Conservation (phyloP, 2,888 invertebrate species). For the Eupeodes latifasciatus region DNA sequence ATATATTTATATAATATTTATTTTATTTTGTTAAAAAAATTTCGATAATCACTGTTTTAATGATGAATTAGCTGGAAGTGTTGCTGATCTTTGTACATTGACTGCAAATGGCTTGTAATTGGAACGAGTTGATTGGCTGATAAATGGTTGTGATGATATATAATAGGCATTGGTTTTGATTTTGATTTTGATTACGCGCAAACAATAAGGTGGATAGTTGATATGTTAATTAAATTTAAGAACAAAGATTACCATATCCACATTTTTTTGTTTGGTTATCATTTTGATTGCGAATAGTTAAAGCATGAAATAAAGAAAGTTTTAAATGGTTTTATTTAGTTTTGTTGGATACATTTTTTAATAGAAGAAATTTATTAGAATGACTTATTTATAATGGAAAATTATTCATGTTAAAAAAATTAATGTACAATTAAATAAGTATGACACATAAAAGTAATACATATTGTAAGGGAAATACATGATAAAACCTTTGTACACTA, state of each 20-base stretch:
- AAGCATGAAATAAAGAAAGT: conserved; percentile 73
- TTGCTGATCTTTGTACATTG: conserved; percentile 92
- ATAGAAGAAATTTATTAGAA: conserved; percentile 1
- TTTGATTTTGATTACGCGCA: conserved; percentile 38
- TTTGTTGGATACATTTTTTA: conserved; percentile 19
- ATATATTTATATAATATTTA: conserved; percentile 73
- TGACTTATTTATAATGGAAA: neutral
- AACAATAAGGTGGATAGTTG: conserved; percentile 66
- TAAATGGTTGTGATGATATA: conserved; percentile 54
- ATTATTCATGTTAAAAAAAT: conserved; percentile 25
- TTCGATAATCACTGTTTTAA: conserved; percentile 84
- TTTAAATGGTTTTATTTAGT: conserved; percentile 49
- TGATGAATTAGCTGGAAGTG: conserved; percentile 93
- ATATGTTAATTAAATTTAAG: conserved; percentile 48
- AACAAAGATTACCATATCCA: conserved; percentile 70
- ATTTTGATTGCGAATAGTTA: conserved; percentile 57
- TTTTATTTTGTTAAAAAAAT: conserved; percentile 71
- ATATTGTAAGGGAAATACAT: neutral
- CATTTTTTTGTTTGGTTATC: conserved; percentile 40
- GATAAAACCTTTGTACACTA: neutral
- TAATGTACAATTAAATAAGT: conserved; percentile 36
- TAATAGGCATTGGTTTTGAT: conserved; percentile 37
- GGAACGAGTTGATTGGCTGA: conserved; percentile 84
- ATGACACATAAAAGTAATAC: conserved; percentile 27
- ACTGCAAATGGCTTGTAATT: conserved; percentile 84